Percentiles rank a stretch among this genome's conserved stretches.
Evolutionary conservation across 2,888 invertebrate species (phyloP).

Genomic region (Helicoverpa assulta): DNA sequence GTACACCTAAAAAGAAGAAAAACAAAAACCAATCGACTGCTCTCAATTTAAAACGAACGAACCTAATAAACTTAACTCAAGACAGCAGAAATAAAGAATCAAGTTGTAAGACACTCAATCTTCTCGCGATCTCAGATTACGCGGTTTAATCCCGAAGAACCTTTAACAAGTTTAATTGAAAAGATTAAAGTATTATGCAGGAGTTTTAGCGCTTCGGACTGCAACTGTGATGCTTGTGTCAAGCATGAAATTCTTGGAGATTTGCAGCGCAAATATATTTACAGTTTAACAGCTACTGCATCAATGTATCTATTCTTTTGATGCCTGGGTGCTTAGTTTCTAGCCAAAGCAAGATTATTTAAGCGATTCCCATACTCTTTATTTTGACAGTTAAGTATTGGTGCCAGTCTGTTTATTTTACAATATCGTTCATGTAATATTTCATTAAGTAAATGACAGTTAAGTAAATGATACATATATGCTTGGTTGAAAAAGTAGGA

Average conservation of each 20-base stretch:
- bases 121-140: slow-evolving; percentile 45
- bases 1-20: neutral
- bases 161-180: slow-evolving; percentile 54
- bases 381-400: too few species aligned
- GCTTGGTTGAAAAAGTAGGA: too few species aligned
- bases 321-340: too few species aligned
- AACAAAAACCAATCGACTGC: neutral
- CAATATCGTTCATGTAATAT: too few species aligned
- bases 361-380: too few species aligned
- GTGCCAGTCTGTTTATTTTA: too few species aligned
- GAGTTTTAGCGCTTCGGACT: slow-evolving; percentile 24
- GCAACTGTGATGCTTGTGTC: neutral
- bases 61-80: neutral
- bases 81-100: slow-evolving; percentile 12
- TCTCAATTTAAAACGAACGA: neutral
- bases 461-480: too few species aligned
- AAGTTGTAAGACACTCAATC: slow-evolving; percentile 49
- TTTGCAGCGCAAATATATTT: neutral
- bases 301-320: too few species aligned
- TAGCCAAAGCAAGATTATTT: too few species aligned
- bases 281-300: too few species aligned
- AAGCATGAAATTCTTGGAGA: neutral
- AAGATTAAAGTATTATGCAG: slow-evolving; percentile 49
- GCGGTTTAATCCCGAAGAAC: slow-evolving; percentile 30
- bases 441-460: too few species aligned